Conservation (phyloP, 2,888 invertebrate genomes). For the Hymenopus coronatus region DNA sequence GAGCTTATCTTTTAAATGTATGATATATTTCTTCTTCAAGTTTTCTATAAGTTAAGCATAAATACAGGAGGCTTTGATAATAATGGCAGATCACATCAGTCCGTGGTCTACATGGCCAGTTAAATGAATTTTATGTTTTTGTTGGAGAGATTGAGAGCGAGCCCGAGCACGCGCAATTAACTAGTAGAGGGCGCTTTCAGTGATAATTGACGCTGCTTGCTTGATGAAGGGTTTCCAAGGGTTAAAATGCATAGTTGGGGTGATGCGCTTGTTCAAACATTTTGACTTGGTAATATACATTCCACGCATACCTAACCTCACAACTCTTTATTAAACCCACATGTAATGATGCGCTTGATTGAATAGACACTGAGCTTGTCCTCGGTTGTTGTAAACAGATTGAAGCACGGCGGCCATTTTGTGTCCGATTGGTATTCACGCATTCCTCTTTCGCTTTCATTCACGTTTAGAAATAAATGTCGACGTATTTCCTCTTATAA, state of each 20-base stretch:
- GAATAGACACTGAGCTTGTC: neutral
- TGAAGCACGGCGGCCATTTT: neutral
- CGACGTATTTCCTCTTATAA: too few species aligned
- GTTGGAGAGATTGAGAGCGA: neutral
- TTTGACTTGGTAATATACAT: neutral
- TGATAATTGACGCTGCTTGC: neutral
- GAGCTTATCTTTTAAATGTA: too few species aligned
- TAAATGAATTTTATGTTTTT: neutral
- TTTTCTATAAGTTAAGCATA: too few species aligned
- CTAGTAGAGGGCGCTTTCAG: neutral
- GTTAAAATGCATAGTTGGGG: neutral
- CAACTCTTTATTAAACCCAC: neutral
- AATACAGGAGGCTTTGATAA: too few species aligned
- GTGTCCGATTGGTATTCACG: neutral
- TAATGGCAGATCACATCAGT: too few species aligned
- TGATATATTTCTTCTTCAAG: too few species aligned
- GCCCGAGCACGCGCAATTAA: neutral
- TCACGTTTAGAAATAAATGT: too few species aligned
- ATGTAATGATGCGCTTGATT: neutral
- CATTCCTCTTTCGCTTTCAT: too few species aligned
- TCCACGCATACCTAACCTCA: neutral
- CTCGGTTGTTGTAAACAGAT: neutral
- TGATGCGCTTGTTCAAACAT: neutral
- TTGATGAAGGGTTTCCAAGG: neutral
- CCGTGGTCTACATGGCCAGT: neutral